Conservation (phyloP, 2,113 vertebrate species). For the Rhinoptilus africanus region DNA sequence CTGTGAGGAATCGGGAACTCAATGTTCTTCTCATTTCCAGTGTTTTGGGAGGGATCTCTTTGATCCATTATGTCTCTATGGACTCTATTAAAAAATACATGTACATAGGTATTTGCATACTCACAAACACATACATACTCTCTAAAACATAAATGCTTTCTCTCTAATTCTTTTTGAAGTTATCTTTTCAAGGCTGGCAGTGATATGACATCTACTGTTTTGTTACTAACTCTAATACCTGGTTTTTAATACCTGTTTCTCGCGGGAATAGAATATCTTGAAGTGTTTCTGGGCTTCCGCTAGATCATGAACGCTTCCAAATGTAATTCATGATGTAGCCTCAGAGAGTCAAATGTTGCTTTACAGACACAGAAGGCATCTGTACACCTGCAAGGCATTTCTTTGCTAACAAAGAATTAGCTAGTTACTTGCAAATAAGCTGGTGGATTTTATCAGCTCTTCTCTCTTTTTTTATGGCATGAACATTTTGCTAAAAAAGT, state of each 20-base stretch:
- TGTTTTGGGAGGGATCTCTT: not conserved
- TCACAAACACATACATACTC: not conserved
- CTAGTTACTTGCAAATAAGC: not conserved
- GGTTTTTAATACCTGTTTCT: not conserved
- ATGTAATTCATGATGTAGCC: not conserved
- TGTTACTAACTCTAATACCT: not conserved
- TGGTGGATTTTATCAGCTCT: not conserved
- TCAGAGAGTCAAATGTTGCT: not conserved
- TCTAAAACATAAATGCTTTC: not conserved
- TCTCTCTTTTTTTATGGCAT: not conserved
- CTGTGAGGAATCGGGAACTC: not conserved
- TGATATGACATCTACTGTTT: not conserved
- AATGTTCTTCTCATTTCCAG: accelerated
- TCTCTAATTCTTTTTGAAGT: not conserved
- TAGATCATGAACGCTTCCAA: not conserved
- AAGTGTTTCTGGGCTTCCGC: not conserved
- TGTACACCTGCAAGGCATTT: not conserved
- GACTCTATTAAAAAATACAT: not conserved
- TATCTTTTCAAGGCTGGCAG: not conserved
- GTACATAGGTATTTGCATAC: not conserved
- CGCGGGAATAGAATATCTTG: not conserved
- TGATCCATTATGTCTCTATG: not conserved
- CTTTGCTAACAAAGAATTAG: not conserved
- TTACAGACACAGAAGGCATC: not conserved
- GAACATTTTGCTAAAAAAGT: not conserved